Conservation (phyloP, 2,888 invertebrate genomes). For the Myathropa florea region DNA sequence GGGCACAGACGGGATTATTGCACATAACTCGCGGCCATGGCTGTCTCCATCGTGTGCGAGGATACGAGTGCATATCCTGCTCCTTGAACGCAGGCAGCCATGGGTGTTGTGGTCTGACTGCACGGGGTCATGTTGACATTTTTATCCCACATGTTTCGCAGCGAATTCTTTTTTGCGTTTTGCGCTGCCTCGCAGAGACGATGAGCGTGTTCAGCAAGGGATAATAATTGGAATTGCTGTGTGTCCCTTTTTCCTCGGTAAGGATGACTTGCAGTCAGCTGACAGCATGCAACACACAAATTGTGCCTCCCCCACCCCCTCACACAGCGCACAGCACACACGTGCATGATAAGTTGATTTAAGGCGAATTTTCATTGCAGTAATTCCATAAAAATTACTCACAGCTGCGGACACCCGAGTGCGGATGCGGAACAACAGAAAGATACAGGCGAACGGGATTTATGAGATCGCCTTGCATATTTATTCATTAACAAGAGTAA, state of each 20-base stretch:
- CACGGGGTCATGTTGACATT: slow-evolving; percentile 61
- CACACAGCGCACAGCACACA: background rate
- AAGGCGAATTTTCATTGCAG: slow-evolving; percentile 53
- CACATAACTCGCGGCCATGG: background rate
- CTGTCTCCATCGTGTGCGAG: background rate
- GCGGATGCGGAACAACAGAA: background rate
- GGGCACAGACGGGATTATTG: background rate
- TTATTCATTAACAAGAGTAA: slow-evolving; percentile 65
- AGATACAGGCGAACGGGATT: background rate
- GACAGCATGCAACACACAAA: slow-evolving; percentile 7
- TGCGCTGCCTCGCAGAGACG: slow-evolving; percentile 8
- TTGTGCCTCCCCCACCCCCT: background rate
- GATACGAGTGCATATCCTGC: slow-evolving; percentile 18
- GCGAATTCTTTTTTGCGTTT: slow-evolving; percentile 1
- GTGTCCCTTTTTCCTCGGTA: slow-evolving; percentile 15
- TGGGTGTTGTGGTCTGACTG: slow-evolving; percentile 27
- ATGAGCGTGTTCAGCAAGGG: slow-evolving; percentile 62
- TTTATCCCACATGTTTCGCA: slow-evolving; percentile 58
- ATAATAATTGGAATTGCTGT: slow-evolving; percentile 60
- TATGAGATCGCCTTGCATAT: slow-evolving; percentile 29
- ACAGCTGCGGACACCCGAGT: slow-evolving; percentile 38
- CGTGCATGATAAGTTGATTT: slow-evolving; percentile 47
- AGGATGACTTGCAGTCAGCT: slow-evolving; percentile 38
- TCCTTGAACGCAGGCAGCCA: slow-evolving; percentile 20
- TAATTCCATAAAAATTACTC: slow-evolving; percentile 60